Evolutionary conservation across 2,113 vertebrate species (phyloP), one percentile per base, ranked within the genome.

Genomic region (Epinephelus fuscoguttatus): DNA sequence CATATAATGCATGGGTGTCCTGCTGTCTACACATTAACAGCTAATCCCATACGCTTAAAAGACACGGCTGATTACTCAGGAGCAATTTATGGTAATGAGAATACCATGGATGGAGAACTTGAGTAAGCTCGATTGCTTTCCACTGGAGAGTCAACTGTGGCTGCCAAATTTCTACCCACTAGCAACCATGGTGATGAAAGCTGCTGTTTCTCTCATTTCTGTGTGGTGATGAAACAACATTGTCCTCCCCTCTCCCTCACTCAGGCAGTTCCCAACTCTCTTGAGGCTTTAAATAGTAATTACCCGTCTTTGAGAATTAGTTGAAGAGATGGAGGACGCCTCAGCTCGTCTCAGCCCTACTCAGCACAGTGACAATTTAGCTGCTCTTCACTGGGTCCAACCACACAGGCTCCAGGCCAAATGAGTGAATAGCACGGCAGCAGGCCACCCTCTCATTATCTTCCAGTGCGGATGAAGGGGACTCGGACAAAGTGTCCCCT

Each of bases 251-350:
- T 25, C 64, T 70, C 64, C 23, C 13, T 80, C 45, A 14, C 27
- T 73, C 56, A 49, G 53, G 19, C 47, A 70, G 55, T 71, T 70
- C 49, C 59, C 50, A 60, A 45, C 71, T 86, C 85, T 71, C 73
- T 81, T n/a, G 76, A 80, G 69, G 45, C 27, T 84, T 86, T 71
- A 89, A 80, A 70, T 69, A 74, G 78, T 87, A 87, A 87, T 92
- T 88, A 84, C 50, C 53, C 70, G n/a, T 83, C 50, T 81, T 84
- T 67, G 47, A 77, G 56, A 75, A 61, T 77, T 56, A 82, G 50
- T 56, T 86, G 50, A 47, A 74, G 83, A 72, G 70, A 25, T 12
- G 70, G 30, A 60, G 40, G 37, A 52, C 3, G 23, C 27, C 53
- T 62, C 62, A 8, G 50, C 30, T 77, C 14, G 21, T 33, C 53